Base-by-base conservation (phyloP, 2,113 vertebrate species). In the Macquaria australasica region DNA sequence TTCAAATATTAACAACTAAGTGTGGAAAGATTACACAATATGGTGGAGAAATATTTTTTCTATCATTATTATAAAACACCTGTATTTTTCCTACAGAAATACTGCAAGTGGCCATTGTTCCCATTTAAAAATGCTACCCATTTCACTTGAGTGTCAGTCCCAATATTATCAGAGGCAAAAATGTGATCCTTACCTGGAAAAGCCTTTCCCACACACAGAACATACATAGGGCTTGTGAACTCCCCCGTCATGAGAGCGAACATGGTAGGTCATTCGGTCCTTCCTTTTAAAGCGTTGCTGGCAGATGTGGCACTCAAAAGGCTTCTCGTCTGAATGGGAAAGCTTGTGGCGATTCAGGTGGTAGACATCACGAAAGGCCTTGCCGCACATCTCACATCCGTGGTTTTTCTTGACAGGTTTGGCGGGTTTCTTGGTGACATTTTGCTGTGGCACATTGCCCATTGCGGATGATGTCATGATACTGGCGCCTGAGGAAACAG, bases 251-350 rank as follows among this genome's bases (percentile, higher is more conserved):
- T 99, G 98, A 77, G 98, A 99, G 95, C 98, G 97, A 91, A 99
- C 98, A n/a, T 99, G 98, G 95, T 99, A 99, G 89, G 98, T 99
- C 98, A 99, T 99, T 62, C 98, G 97, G 94, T 99, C 98, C 96
- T 99, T 99, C 78, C 98, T 96, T 93, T 99, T 99, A 95, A 99
- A 99, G 90, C 98, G 97, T 91, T 99, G 98, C 92, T 99, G 98
- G 94, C 98, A 99, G 94, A 99, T 97, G 21, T 97, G 98, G 90
- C 98, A 99, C 93, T 99, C 98, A 14, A 99, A 99, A 21, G 98
- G 98, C 91, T 99, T 99, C 91, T 99, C 98, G 0, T 99, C 98
- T 0, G 98, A 99, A 92, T 99, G 98, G 82, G 98, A 99, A 80
- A 99, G 96, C 97, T 99, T 99, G 96, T 99, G 98, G 87, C 98